Evolutionary conservation across 1,140 invertebrate genomes (phyloP).

Genomic region (Zeugodacus cucurbitae): DNA sequence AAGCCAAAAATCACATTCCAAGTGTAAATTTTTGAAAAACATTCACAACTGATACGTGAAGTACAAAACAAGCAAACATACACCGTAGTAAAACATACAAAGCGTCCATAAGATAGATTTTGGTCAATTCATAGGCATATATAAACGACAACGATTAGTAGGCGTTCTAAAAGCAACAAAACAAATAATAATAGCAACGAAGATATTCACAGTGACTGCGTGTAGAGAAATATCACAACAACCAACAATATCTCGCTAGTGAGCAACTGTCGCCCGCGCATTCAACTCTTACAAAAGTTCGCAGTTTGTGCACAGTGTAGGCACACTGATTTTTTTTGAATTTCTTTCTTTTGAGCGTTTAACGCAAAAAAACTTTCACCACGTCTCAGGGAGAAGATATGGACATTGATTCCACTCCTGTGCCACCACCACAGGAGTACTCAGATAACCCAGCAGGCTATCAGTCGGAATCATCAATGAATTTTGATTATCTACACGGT

Average conservation of each 20-base stretch:
- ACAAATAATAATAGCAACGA: neutral
- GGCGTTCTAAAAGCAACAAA: neutral
- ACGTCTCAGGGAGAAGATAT: slow-evolving; percentile 61
- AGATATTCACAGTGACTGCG: neutral
- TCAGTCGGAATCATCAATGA: slow-evolving; percentile 63
- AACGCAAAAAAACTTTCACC: slow-evolving; percentile 46
- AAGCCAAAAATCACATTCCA: neutral
- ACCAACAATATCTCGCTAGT: slow-evolving; percentile 32
- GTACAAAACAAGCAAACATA: neutral
- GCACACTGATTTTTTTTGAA: neutral
- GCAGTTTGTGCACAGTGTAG: neutral
- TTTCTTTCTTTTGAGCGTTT: neutral
- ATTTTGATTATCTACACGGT: slow-evolving; percentile 63
- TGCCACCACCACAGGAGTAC: slow-evolving; percentile 49
- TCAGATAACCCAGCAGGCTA: slow-evolving; percentile 46
- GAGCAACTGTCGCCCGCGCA: neutral
- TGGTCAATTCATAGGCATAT: neutral
- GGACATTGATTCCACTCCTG: slow-evolving; percentile 61
- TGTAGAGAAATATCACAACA: neutral
- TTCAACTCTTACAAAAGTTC: neutral
- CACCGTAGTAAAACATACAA: neutral
- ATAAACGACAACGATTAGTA: neutral
- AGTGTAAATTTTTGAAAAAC: neutral
- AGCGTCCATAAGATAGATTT: neutral
- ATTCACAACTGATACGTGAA: neutral